Evolutionary conservation across 2,113 vertebrate genomes (phyloP).

Genomic region (Chrysochloris asiatica): DNA sequence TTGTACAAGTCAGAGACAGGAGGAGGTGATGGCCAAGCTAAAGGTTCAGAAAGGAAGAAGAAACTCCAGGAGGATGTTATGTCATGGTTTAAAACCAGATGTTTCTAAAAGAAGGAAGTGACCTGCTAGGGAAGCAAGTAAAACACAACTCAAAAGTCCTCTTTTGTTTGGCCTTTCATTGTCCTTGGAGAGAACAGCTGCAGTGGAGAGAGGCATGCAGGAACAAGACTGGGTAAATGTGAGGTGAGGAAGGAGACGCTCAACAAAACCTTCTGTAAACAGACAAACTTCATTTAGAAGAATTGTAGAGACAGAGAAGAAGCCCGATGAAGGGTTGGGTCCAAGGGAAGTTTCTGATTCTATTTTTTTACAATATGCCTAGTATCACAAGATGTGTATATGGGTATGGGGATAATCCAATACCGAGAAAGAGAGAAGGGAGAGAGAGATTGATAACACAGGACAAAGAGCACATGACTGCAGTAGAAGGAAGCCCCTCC

Average conservation of each 20-base stretch:
- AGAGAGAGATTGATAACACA: background rate
- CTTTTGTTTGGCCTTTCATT: rapidly evolving
- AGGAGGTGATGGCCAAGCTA: rapidly evolving
- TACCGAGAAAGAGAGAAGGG: background rate
- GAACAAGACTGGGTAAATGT: rapidly evolving
- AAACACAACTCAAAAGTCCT: background rate
- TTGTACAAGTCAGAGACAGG: background rate
- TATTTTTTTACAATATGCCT: background rate
- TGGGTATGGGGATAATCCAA: background rate
- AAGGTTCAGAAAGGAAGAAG: background rate
- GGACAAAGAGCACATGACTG: background rate
- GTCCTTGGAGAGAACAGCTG: no score
- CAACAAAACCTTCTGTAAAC: background rate
- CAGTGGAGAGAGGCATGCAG: rapidly evolving
- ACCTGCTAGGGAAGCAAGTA: background rate
- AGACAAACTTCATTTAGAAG: background rate
- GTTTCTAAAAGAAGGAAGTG: background rate
- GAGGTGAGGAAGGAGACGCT: background rate
- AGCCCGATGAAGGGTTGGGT: background rate
- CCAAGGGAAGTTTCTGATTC: background rate
- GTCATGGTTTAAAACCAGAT: background rate
- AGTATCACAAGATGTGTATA: rapidly evolving
- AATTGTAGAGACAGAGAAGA: no score
- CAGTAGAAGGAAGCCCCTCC: no score
- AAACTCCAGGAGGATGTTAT: rapidly evolving